Evolutionary conservation across 2,888 invertebrate genomes (phyloP), one percentile per base, ranked within the genome.

Genomic region (Aleiodes testaceus): DNA sequence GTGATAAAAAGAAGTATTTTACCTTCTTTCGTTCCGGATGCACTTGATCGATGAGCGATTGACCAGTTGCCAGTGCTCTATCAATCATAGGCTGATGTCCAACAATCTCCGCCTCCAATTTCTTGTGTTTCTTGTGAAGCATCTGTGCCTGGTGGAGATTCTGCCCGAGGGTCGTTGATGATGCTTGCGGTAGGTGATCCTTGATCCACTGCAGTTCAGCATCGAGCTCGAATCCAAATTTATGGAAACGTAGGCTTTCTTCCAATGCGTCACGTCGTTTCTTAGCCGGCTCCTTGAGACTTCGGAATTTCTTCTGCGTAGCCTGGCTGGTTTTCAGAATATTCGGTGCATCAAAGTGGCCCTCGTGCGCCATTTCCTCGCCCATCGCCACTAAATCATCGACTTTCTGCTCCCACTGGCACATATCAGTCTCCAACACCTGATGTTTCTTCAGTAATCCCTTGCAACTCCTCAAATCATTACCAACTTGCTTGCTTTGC

Each of bases 151-250:
- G 97, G 82, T 97, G 94, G 49, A 99, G 89, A 87, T 95, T 97
- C 67, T 93, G 92, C 0, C 97, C 97, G 22, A 94, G 88, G 30
- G 91, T 90, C 12, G 92, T 92, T 0, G 95, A 94, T 0, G 92
- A 90, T 0, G 96, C 97, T 0, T 93, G 91, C 0, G 95, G 94
- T 77, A 93, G 87, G 73, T 97, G 95, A 87, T 98, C 98, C 47
- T 93, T 92, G 76, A 99, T 95, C 99, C 99, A 99, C 84, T 96
- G 97, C 80, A 97, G 89, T 86, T 99, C 98, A 1, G 94, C 93
- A 61, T 96, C 95, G 59, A 98, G 91, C 83, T 98, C 97, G 81
- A 98, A 97, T 1, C 94, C 93, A 87, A 98, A 97, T 86, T 98
- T 97, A 88, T 98, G 97, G 84, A 94, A 93, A 71, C 93, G 91